A percentile compares a stretch with the other conserved stretches of the same genome.
Evolutionary conservation across 2,113 vertebrate genomes (phyloP).

Genomic region (Geococcyx californianus): DNA sequence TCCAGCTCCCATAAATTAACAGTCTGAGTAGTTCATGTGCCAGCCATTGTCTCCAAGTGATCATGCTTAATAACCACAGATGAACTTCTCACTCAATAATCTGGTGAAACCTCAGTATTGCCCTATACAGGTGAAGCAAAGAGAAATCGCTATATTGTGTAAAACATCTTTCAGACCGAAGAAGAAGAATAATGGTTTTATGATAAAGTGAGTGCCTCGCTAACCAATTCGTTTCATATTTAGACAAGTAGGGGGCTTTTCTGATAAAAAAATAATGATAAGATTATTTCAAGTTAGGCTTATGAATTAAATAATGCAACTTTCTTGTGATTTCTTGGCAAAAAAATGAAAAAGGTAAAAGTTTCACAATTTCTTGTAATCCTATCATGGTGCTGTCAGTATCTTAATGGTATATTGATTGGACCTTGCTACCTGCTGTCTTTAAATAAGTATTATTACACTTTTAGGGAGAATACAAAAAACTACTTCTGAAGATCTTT

Average conservation of each 20-base stretch:
- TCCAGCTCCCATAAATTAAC: neutral
- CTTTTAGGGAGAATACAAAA: conserved; percentile 57
- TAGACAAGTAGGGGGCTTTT: neutral
- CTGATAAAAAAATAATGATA: neutral
- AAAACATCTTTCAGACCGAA: neutral
- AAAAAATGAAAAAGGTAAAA: conserved; percentile 57
- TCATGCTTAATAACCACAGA: neutral
- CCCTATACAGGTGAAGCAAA: neutral
- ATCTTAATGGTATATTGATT: conserved; percentile 68
- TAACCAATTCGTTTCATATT: neutral
- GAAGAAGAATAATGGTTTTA: neutral
- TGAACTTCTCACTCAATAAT: neutral
- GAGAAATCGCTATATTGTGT: neutral
- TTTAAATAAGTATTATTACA: conserved; percentile 58
- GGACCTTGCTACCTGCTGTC: conserved; percentile 21
- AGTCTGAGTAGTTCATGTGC: neutral
- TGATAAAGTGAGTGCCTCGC: neutral
- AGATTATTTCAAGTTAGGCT: conserved; percentile 9
- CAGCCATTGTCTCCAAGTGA: rapidly evolving
- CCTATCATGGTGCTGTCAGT: neutral
- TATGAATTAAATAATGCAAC: conserved; percentile 23
- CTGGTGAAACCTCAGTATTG: neutral
- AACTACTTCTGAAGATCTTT: conserved; percentile 52
- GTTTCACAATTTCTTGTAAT: conserved; percentile 60
- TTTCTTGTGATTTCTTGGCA: conserved; percentile 43